These are phyloP conservation scores for Mallotus villosus DNA, from an alignment of 2,797 vertebrate species.

Conservation along the genomic window DNA sequence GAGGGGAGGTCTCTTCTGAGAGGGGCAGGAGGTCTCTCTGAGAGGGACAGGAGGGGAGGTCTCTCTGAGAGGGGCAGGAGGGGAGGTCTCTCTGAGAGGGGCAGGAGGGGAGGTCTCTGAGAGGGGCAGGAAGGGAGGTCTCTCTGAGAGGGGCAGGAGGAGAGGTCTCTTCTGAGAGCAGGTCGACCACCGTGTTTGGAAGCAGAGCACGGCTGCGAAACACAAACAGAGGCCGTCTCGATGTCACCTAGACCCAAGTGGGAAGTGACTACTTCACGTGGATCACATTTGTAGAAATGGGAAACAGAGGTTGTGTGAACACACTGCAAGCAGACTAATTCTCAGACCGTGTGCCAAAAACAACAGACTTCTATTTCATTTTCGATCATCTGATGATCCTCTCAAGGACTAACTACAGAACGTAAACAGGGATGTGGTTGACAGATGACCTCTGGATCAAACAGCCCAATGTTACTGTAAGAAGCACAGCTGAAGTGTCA, in stretches of 20 bases:
- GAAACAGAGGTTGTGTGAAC: slow-evolving; percentile 46
- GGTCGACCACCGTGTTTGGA: background rate
- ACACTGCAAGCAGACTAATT: slow-evolving; percentile 27
- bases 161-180: background rate
- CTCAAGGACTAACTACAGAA: slow-evolving; percentile 27
- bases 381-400: slow-evolving; percentile 10
- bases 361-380: slow-evolving; percentile 33
- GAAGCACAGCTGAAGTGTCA: background rate
- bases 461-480: background rate
- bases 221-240: slow-evolving; percentile 1
- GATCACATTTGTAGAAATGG: slow-evolving; percentile 34
- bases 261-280: slow-evolving; percentile 33
- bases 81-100: no score
- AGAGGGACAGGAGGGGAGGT: no score
- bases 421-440: slow-evolving; percentile 24
- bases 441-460: background rate
- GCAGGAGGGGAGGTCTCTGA: no score
- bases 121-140: no score
- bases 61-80: no score
- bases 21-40: no score
- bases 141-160: background rate
- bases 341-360: slow-evolving; percentile 35
- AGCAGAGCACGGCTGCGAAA: slow-evolving; percentile 6
- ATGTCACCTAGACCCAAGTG: background rate
- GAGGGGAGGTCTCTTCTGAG: no score